Evolutionary conservation across 2,113 vertebrate genomes (phyloP).

Genomic region (Natator depressus): DNA sequence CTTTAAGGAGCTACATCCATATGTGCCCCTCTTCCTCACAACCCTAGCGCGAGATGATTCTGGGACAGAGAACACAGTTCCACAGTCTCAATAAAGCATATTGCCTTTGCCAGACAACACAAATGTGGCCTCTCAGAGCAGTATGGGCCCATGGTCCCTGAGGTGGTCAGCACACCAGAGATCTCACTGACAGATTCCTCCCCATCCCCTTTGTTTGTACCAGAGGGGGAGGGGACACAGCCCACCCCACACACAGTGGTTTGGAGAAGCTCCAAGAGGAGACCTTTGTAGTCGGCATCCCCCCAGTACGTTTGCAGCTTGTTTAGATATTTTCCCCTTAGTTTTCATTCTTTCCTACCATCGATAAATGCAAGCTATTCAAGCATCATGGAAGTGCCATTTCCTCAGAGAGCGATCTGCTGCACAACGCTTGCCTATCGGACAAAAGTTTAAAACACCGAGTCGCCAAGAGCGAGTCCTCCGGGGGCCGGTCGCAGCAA

Average conservation of each 20-base stretch:
- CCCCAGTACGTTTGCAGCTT: no score
- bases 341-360: background rate
- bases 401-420: background rate
- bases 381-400: fast-evolving
- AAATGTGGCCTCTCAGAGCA: background rate
- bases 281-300: background rate
- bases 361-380: background rate
- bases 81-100: background rate
- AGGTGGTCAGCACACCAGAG: background rate
- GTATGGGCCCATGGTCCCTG: background rate
- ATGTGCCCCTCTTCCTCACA: background rate
- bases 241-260: no score
- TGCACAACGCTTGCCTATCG: no score
- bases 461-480: no score
- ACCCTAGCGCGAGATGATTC: background rate
- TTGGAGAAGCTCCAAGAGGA: background rate
- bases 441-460: background rate
- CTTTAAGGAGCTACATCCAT: no score
- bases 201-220: background rate
- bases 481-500: no score
- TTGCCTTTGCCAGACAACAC: background rate
- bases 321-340: no score
- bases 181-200: background rate
- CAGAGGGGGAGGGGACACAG: background rate
- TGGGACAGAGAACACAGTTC: background rate